Conservation (phyloP, 2,888 invertebrate species). For the Vanessa cardui region DNA sequence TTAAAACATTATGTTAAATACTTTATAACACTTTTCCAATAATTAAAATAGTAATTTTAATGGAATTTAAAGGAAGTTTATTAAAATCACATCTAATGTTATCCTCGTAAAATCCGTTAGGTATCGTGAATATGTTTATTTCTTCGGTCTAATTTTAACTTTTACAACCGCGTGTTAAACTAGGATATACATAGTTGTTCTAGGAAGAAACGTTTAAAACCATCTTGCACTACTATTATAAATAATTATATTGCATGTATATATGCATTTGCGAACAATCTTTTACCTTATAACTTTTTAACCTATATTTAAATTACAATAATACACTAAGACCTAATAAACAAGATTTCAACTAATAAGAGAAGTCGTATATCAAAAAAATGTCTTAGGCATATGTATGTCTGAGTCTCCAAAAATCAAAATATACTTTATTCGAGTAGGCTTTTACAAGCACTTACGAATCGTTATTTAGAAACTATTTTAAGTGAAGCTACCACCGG, state of each 20-base stretch:
- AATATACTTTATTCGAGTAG: no score
- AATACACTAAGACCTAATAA: background rate
- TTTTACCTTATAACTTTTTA: background rate
- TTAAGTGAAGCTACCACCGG: no score
- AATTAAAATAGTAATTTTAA: no score
- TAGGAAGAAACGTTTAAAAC: slow-evolving; percentile 24
- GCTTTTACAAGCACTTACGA: no score
- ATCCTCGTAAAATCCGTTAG: slow-evolving; percentile 10
- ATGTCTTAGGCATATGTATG: slow-evolving; percentile 8
- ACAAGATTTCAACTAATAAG: slow-evolving; percentile 10
- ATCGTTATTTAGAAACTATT: no score
- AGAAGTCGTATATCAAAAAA: slow-evolving; percentile 9
- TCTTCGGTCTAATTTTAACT: slow-evolving; percentile 21
- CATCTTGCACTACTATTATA: background rate
- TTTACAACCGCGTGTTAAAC: slow-evolving; percentile 16
- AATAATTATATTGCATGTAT: background rate
- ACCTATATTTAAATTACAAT: no score
- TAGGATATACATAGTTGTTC: slow-evolving; percentile 19
- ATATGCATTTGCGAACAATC: background rate
- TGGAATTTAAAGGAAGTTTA: no score
- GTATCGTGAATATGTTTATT: slow-evolving; percentile 20
- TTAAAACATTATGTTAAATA: no score
- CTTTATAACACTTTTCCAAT: no score
- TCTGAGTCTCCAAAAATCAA: slow-evolving; percentile 12
- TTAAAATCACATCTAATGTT: slow-evolving; percentile 1